Base-by-base conservation (phyloP, 92 coral and sea anemone species). In the Meandrina meandrites region DNA sequence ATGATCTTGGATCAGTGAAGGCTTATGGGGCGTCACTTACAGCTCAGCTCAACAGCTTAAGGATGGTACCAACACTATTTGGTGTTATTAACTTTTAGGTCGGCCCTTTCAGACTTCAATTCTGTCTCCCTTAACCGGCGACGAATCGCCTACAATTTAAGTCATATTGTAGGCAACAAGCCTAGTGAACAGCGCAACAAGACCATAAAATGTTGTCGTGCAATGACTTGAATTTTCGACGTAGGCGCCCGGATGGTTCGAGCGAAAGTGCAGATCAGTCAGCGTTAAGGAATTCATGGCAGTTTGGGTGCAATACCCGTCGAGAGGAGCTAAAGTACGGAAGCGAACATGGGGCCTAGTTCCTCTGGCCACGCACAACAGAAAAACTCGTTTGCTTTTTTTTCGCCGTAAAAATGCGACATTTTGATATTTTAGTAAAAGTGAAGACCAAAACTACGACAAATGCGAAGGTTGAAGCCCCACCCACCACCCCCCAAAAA, bases 61-160 rank as follows among this genome's bases (percentile, higher is more conserved):
- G 98, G 51, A 89, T 96, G 96, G 98, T 96, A 27, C 98, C 98
- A 37, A 94, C 92, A 28, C 85, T 94, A 57, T 96, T 96, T 90
- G 98, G 98, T 19, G 94, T 94, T 17, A 91, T 91, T 15, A 91
- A 91, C 89, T 88, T 91, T 79, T 91, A 78, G 77, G 11, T 19
- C 31, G 75, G 45, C 32, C 36, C 42, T 15, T 47, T 19, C 8
- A 16, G 32, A 10, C 4, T 27, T 12, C n/a, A n/a, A n/a, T n/a
- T n/a, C 71, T 28, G 16, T 30, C 34, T 66, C 71, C 14, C 35
- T 28, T 66, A 0, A 22, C 21, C 60, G 3, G 16, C 60, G 16
- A 54, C 60, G 22, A 54, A 15, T 1, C 37, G 32, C 22, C n/a
- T 36, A 72, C 36, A 72, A 18, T 36, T 48, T 13, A 48, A 48